Percentiles rank a stretch among this genome's conserved stretches.
Evolutionary conservation across 2,113 vertebrate genomes (phyloP).

Genomic region (Lophotis ruficrista): DNA sequence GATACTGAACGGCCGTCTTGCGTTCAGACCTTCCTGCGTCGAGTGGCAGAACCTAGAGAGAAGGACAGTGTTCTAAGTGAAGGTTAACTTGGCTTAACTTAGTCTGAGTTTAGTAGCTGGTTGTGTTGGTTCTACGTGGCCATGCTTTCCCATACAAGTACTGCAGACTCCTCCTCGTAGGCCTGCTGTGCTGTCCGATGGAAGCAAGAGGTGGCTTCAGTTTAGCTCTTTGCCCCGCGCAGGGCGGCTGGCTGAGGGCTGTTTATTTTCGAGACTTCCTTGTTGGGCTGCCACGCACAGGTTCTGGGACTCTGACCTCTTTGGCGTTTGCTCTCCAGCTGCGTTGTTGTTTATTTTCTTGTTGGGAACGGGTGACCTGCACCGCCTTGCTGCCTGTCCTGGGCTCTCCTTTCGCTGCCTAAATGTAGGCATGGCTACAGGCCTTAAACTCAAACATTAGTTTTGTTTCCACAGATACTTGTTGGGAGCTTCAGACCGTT

Average conservation of each 20-base stretch:
- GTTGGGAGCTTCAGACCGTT: neutral
- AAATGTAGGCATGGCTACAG: neutral
- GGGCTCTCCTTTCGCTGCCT: rapidly evolving
- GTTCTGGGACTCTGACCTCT: neutral
- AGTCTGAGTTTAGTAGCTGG: neutral
- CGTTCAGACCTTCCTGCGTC: rapidly evolving
- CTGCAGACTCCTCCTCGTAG: rapidly evolving
- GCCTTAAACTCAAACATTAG: rapidly evolving
- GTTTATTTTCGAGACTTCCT: neutral
- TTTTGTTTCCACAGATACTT: neutral
- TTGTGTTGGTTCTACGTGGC: rapidly evolving
- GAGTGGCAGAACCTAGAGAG: neutral
- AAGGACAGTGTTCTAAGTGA: rapidly evolving
- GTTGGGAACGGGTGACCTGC: neutral
- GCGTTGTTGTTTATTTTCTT: neutral
- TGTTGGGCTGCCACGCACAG: rapidly evolving
- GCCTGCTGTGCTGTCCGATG: neutral
- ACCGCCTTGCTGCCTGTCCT: neutral
- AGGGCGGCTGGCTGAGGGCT: neutral
- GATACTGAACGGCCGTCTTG: rapidly evolving
- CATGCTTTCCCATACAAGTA: rapidly evolving
- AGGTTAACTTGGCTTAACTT: neutral
- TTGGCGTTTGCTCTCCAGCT: neutral
- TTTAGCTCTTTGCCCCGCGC: neutral
- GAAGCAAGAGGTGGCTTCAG: neutral